Base-by-base conservation (phyloP, 2,888 invertebrate species). In the Parelbella ahira region DNA sequence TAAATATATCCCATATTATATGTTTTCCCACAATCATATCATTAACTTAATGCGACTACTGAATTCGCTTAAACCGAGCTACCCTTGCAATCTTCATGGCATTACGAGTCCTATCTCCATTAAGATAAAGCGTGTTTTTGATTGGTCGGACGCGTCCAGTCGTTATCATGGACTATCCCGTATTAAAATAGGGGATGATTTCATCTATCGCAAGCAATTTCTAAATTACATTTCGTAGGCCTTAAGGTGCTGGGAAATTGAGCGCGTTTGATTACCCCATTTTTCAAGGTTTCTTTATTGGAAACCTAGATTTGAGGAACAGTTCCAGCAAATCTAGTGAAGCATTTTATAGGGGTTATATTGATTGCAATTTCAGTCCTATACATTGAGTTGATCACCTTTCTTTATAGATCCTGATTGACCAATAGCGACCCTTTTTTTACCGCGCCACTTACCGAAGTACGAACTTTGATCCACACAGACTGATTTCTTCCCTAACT, bases 171-270 rank as follows among this genome's bases (percentile, higher is more conserved):
- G 45, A 48, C 39, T 46, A 50, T 47, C 44, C 49, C 47, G 45
- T 53, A 58, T 55, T 55, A 58, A 58, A 64, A 59, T 60, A 58
- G 61, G 60, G 64, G 59, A 62, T 64, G 60, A 62, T 65, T 66
- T 57, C 59, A 56, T 60, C 58, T 63, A 65, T 66, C 63, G 69
- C 69, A 71, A 69, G 72, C 75, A 73, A 75, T 72, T 68, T 67
- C 66, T 58, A 71, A 75, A 75, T 75, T 71, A 67, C 68, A 64
- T 66, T 68, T 62, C 53, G 62, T 58, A 53, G 55, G 60, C 58
- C 37, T 20, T 19, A 21, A 38, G 30, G 11, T 30, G 27, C 5
- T 13, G 20, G 24, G 54, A 29, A 37, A 44, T 41, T 13, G 23
- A 20, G 27, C 32, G 27, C 9, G 39, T 33, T 41, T 25, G 27